Evolutionary conservation across 2,113 vertebrate genomes (phyloP).

Genomic region (Clarias batrachus): DNA sequence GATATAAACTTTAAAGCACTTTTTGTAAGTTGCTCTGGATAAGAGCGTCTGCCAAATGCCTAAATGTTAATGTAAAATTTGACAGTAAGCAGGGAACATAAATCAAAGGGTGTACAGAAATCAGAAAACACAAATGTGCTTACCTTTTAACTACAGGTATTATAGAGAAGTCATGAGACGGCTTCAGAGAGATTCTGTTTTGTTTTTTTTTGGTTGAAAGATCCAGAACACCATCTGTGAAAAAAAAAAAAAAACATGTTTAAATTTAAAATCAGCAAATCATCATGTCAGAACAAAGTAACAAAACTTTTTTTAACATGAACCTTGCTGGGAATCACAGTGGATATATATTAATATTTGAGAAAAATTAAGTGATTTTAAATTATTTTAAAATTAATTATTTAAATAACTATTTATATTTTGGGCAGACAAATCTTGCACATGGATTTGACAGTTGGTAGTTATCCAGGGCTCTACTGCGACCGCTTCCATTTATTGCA

Average conservation of each 20-base stretch:
- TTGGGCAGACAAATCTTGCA: background rate
- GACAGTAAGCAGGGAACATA: background rate
- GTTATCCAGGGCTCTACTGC: background rate
- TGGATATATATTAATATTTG: background rate
- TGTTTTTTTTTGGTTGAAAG: slow-evolving; percentile 94
- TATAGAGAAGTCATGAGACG: slow-evolving; percentile 78
- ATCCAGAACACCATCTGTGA: slow-evolving; percentile 93
- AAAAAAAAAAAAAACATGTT: slow-evolving; percentile 25
- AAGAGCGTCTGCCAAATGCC: too few species aligned
- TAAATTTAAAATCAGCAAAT: background rate
- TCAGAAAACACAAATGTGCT: slow-evolving; percentile 57
- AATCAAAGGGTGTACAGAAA: background rate
- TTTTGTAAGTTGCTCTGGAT: too few species aligned
- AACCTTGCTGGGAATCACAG: background rate
- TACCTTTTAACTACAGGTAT: slow-evolving; percentile 85
- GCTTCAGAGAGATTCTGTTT: slow-evolving; percentile 76
- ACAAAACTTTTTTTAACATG: background rate
- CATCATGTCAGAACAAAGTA: background rate
- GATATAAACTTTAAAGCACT: too few species aligned
- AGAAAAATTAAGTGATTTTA: background rate
- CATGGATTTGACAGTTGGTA: background rate
- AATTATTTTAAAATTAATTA: background rate
- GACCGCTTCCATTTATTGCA: too few species aligned
- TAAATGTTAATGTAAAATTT: background rate
- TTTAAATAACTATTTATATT: background rate